These are phyloP conservation scores for Drosophila asahinai DNA, from an alignment of 1,140 invertebrate species.

Conservation along the genomic window DNA sequence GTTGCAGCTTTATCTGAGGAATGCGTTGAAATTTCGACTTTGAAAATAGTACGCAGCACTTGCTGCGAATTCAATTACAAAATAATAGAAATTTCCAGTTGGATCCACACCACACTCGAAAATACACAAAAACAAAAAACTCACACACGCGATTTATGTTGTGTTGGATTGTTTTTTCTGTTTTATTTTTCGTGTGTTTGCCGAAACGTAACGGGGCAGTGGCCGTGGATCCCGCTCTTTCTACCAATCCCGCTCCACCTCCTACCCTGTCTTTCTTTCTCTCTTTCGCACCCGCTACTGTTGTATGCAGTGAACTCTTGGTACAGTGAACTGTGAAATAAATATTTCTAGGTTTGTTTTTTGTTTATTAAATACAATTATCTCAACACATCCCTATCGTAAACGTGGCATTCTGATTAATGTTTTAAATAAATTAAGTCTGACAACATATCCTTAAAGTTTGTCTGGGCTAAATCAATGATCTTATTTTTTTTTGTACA, in stretches of 20 bases:
- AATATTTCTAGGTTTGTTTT: neutral
- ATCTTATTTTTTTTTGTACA: neutral
- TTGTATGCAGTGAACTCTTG: constrained; percentile 10
- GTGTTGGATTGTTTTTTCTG: constrained; percentile 17
- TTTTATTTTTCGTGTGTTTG: constrained; percentile 62
- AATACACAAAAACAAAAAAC: constrained; percentile 27
- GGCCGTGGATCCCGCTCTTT: constrained; percentile 69
- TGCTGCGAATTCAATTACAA: constrained; percentile 73
- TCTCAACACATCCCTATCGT: neutral
- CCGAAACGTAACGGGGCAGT: constrained; percentile 82
- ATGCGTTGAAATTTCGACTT: constrained; percentile 26
- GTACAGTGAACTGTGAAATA: constrained; percentile 6
- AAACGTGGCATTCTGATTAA: neutral
- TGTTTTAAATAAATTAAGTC: too few relatives aligned
- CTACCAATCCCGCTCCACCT: constrained; percentile 28
- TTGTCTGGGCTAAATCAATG: neutral
- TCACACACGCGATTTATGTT: constrained; percentile 44
- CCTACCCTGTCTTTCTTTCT: constrained; percentile 5
- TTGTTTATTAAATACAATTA: neutral
- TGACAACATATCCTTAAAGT: neutral
- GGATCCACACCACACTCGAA: constrained; percentile 58
- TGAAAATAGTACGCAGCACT: constrained; percentile 29
- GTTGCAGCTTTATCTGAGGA: constrained; percentile 7
- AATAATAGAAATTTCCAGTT: constrained; percentile 81
- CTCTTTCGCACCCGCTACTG: constrained; percentile 36